phyloP scores from a whole-genome alignment of 2,888 invertebrate genomes.

The Trissolcus brochymenae region DNA sequence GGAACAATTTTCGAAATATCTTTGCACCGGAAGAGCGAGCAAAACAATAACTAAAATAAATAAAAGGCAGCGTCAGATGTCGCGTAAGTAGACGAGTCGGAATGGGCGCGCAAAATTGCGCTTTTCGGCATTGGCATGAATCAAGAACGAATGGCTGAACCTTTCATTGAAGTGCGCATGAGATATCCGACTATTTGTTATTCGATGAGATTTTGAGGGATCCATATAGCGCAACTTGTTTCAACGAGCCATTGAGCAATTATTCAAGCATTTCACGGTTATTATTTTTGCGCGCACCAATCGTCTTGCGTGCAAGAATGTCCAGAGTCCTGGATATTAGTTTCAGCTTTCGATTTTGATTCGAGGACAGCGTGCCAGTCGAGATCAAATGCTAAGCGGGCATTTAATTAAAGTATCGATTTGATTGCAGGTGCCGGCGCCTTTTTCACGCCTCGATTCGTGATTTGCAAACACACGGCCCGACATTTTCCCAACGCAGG shows the following conservation, averaged over 20 bases:
- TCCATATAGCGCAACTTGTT: slow-evolving; percentile 13
- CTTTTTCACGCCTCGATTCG: no score
- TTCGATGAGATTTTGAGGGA: slow-evolving; percentile 38
- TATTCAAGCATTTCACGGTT: slow-evolving; percentile 30
- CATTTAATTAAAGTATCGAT: slow-evolving; percentile 22
- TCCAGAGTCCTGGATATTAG: slow-evolving; percentile 9
- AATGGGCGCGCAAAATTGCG: slow-evolving; percentile 50
- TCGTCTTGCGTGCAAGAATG: slow-evolving; percentile 19
- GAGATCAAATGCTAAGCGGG: slow-evolving; percentile 10
- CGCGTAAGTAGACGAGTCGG: slow-evolving; percentile 47
- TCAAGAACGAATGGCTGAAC: slow-evolving; percentile 45
- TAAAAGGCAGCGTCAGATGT: slow-evolving; percentile 55
- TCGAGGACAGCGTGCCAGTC: not conserved
- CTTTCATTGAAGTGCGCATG: slow-evolving; percentile 37
- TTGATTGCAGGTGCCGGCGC: slow-evolving; percentile 4
- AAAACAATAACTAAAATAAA: slow-evolving; percentile 55
- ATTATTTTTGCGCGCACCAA: slow-evolving; percentile 35
- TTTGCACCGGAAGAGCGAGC: slow-evolving; percentile 32
- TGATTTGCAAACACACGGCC: no score
- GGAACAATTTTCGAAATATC: slow-evolving; percentile 58
- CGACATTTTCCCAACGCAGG: no score
- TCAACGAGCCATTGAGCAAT: slow-evolving; percentile 24
- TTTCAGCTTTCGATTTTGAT: slow-evolving; percentile 13
- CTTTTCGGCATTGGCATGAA: slow-evolving; percentile 50
- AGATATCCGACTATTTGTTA: slow-evolving; percentile 46